Evolutionary conservation across 2,113 vertebrate species (phyloP).

Genomic region (Poeciliopsis turrubarensis): DNA sequence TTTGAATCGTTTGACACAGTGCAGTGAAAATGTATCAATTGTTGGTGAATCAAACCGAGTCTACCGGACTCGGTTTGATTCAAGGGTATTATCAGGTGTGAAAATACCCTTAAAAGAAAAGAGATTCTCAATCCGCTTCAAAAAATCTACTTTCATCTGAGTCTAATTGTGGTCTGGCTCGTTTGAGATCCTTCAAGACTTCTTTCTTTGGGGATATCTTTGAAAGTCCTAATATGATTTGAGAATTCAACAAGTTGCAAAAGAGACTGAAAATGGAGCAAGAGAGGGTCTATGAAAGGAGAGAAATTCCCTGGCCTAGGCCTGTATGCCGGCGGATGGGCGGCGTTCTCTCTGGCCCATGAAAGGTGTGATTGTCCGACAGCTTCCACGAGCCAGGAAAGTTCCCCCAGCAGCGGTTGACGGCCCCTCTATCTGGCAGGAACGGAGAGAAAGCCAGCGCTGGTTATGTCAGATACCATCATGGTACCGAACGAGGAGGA

Average conservation of each 20-base stretch:
- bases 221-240: not conserved
- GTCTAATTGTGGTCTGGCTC: not conserved
- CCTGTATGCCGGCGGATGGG: conserved; percentile 63
- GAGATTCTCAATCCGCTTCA: no score
- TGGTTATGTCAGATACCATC: conserved; percentile 72
- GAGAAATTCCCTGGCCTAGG: conserved; percentile 63
- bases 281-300: conserved; percentile 52
- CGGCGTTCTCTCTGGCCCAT: conserved; percentile 73
- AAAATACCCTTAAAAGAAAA: no score
- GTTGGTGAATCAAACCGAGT: no score
- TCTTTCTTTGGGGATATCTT: not conserved
- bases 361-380: conserved; percentile 83
- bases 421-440: conserved; percentile 77
- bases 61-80: no score
- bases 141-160: not conserved
- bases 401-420: conserved; percentile 78
- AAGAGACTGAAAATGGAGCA: conserved; percentile 37
- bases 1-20: no score
- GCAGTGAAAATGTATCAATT: no score
- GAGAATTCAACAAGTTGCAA: conserved; percentile 24
- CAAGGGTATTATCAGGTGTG: no score
- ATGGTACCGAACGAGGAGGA: not conserved
- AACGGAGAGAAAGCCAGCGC: conserved; percentile 55
- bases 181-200: not conserved
- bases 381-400: conserved; percentile 80